These are phyloP conservation scores for Drosophila eugracilis DNA, from an alignment of 1,140 invertebrate genomes.

Conservation along the genomic window DNA sequence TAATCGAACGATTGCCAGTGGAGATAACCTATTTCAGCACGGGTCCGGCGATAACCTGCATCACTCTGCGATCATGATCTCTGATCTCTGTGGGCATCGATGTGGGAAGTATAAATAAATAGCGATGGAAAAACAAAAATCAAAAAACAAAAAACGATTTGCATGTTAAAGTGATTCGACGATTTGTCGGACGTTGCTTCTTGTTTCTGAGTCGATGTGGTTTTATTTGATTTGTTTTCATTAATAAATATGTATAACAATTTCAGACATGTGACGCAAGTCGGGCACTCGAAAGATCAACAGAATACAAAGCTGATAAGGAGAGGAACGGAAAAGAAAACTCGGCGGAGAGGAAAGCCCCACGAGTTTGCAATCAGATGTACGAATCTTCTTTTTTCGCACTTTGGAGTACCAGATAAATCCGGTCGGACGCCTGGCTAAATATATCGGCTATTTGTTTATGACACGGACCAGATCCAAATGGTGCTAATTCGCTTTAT, in stretches of 20 bases:
- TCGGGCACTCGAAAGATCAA: slow-evolving; percentile 18
- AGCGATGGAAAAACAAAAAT: not conserved
- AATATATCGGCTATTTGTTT: slow-evolving; percentile 37
- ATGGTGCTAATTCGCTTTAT: slow-evolving; percentile 60
- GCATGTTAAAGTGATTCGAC: slow-evolving; percentile 45
- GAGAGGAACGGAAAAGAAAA: slow-evolving; percentile 16
- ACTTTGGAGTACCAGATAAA: slow-evolving; percentile 28
- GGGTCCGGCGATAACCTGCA: slow-evolving; percentile 52
- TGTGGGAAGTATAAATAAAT: slow-evolving; percentile 64
- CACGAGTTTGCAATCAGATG: slow-evolving; percentile 15
- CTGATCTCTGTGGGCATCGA: slow-evolving; percentile 51
- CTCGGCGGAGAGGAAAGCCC: slow-evolving; percentile 33
- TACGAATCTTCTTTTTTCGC: slow-evolving; percentile 14
- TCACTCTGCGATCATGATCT: slow-evolving; percentile 64
- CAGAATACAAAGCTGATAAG: slow-evolving; percentile 25
- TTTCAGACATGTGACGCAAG: slow-evolving; percentile 53
- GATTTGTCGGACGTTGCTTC: slow-evolving; percentile 65
- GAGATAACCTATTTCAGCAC: slow-evolving; percentile 68
- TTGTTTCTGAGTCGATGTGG: slow-evolving; percentile 32
- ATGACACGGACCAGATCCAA: slow-evolving; percentile 39
- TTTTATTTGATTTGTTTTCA: slow-evolving; percentile 55
- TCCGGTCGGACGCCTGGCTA: slow-evolving; percentile 23
- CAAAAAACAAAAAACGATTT: slow-evolving; percentile 32
- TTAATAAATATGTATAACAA: slow-evolving; percentile 41
- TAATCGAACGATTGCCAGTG: slow-evolving; percentile 63